A percentile compares a stretch with the other conserved stretches of the same genome.
These are phyloP conservation scores for Arnoldichthys spilopterus DNA, from an alignment of 2,797 vertebrate genomes.

Conservation along the genomic window DNA sequence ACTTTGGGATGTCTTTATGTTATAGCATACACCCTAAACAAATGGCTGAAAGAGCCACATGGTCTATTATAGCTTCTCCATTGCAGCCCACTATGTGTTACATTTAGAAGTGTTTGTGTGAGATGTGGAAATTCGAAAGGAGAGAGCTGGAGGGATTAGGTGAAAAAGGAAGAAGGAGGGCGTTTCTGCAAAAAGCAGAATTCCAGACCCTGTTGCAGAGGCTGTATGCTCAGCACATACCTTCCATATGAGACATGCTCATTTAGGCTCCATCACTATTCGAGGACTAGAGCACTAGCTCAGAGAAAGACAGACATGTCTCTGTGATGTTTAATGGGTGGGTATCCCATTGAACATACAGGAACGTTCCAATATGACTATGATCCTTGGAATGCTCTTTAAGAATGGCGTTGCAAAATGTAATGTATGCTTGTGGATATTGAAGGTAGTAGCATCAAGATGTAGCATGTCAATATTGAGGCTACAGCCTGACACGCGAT, in stretches of 20 bases:
- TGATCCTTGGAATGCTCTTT: background rate
- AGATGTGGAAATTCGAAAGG: conserved; percentile 52
- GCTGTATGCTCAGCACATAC: conserved; percentile 80
- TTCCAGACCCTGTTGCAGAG: conserved; percentile 74
- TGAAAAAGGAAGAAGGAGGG: conserved; percentile 70
- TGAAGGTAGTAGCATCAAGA: no score
- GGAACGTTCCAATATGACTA: background rate
- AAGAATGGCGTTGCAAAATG: no score
- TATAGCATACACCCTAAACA: background rate
- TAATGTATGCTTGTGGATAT: background rate
- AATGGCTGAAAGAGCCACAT: background rate
- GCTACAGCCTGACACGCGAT: no score
- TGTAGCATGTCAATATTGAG: no score
- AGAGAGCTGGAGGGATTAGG: conserved; percentile 55
- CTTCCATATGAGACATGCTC: conserved; percentile 76
- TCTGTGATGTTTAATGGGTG: background rate
- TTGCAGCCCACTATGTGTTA: background rate
- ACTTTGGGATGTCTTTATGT: no score
- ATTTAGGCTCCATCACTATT: no score
- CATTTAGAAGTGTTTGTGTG: background rate
- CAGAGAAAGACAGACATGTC: conserved; percentile 22
- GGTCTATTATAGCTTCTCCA: background rate
- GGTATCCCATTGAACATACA: background rate
- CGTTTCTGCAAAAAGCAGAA: conserved; percentile 74
- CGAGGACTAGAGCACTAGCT: conserved; percentile 15